phyloP scores from a whole-genome alignment of 2,797 vertebrate genomes.

The Bucorvus abyssinicus region DNA sequence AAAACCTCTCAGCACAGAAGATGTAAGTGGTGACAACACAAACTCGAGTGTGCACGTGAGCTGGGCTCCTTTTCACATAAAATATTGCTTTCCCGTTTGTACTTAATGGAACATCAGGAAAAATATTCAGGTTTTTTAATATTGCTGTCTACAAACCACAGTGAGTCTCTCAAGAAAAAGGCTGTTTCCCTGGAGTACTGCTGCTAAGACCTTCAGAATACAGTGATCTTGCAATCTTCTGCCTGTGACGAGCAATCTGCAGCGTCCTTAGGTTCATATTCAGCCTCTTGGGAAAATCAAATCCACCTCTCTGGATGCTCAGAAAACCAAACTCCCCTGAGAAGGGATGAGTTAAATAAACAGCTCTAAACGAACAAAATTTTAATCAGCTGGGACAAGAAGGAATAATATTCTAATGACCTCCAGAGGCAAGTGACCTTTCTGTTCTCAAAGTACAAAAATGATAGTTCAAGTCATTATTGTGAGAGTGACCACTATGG shows the following conservation, averaged over 20 bases:
- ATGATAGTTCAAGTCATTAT: background rate
- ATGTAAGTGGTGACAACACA: background rate
- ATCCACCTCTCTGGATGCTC: background rate
- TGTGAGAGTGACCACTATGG: background rate
- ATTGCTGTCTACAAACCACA: background rate
- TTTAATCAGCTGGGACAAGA: background rate
- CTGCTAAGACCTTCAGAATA: background rate
- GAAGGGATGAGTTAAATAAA: background rate
- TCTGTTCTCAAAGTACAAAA: background rate
- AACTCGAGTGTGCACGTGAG: background rate
- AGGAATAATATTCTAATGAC: background rate
- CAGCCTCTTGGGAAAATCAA: background rate
- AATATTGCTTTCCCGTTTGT: background rate
- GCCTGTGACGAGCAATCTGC: background rate
- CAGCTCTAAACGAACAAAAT: background rate
- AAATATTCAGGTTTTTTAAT: background rate
- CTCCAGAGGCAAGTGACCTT: background rate
- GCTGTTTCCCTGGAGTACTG: background rate
- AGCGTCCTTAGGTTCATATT: background rate
- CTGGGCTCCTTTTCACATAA: background rate
- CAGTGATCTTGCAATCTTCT: background rate
- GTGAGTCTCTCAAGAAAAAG: background rate
- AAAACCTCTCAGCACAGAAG: background rate
- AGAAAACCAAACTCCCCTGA: background rate
- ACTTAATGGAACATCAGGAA: conserved; percentile 8